Conservation (phyloP, 2,113 vertebrate genomes). For the Megaleporinus macrocephalus region DNA sequence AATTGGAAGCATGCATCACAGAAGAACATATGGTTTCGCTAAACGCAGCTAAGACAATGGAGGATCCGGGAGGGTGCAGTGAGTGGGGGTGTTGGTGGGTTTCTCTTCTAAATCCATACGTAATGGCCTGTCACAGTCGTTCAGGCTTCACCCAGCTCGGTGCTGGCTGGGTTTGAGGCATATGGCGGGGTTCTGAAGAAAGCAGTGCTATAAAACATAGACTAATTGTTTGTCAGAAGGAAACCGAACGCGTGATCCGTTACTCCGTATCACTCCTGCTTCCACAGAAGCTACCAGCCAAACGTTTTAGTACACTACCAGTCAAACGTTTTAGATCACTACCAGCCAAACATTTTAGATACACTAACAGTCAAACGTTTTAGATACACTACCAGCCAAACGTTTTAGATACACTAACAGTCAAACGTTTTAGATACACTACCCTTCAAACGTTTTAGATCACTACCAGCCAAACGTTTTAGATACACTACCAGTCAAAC, state of each 20-base stretch:
- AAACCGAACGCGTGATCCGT: background rate
- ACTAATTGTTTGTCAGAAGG: slow-evolving; percentile 3
- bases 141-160: slow-evolving; percentile 37
- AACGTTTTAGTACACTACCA: too few species aligned
- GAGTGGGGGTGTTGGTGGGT: too few species aligned
- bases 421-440: too few species aligned
- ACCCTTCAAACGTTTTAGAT: too few species aligned
- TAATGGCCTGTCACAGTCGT: slow-evolving; percentile 47
- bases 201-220: background rate
- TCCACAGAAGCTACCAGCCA: too few species aligned
- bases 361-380: too few species aligned
- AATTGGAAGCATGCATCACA: background rate
- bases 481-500: too few species aligned
- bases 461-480: too few species aligned
- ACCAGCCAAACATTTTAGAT: too few species aligned
- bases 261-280: background rate
- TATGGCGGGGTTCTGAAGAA: background rate
- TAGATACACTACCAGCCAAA: too few species aligned
- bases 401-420: too few species aligned
- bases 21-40: slow-evolving; percentile 34
- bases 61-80: background rate
- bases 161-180: background rate
- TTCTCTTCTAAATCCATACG: slow-evolving; percentile 40
- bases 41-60: slow-evolving; percentile 20
- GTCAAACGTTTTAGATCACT: too few species aligned